These are phyloP conservation scores for Balanococcus diminutus DNA, from an alignment of 2,888 invertebrate genomes.

Conservation along the genomic window DNA sequence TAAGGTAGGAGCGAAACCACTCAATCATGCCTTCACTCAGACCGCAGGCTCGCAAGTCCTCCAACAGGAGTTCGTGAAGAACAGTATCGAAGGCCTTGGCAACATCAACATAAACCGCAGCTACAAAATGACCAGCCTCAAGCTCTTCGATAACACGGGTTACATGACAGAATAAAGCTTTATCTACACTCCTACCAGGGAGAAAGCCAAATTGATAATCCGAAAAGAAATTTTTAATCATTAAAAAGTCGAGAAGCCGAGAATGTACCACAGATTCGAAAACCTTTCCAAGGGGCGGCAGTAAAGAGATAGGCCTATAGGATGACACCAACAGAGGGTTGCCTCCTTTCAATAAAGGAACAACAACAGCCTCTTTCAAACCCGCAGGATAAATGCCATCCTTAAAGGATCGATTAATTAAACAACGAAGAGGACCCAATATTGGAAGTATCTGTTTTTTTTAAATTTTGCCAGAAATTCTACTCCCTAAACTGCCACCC, in stretches of 20 bases:
- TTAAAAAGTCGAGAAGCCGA: neutral
- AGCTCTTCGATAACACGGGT: neutral
- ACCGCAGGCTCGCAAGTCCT: neutral
- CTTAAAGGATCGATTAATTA: neutral
- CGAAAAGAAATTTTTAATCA: neutral
- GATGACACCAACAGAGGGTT: neutral
- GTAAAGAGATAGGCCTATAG: neutral
- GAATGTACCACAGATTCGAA: neutral
- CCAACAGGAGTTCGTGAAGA: neutral
- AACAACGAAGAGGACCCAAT: neutral
- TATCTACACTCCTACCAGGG: neutral
- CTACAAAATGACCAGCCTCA: neutral
- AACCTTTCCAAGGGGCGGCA: neutral
- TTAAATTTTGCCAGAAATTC: neutral
- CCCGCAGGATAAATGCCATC: neutral
- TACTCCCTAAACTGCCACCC: neutral
- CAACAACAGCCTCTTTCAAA: neutral
- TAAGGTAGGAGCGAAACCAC: neutral
- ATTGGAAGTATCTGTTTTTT: neutral
- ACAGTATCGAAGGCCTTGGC: slow-evolving; percentile 17
- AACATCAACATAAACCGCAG: neutral
- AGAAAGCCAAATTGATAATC: neutral
- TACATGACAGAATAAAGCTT: neutral
- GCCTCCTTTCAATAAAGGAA: neutral
- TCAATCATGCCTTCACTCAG: neutral